A percentile compares a stretch with the other conserved stretches of the same genome.
Evolutionary conservation across 2,113 vertebrate genomes (phyloP).

Genomic region (Pterocles gutturalis): DNA sequence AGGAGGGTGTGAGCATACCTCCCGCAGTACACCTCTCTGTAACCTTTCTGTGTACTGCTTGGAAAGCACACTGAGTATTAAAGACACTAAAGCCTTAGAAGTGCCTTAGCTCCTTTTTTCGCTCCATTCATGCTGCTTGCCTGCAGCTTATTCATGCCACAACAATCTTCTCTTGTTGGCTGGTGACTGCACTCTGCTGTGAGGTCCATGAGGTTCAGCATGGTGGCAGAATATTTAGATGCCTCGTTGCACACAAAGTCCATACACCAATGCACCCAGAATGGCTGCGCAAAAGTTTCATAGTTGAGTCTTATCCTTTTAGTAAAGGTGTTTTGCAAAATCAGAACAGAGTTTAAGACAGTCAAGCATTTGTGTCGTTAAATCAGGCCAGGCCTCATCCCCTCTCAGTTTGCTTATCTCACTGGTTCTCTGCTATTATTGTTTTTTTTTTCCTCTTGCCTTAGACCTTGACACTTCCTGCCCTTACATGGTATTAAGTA

Average conservation of each 20-base stretch:
- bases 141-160: not conserved
- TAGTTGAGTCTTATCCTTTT: not conserved
- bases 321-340: not conserved
- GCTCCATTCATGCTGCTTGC: not conserved
- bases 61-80: not conserved
- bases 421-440: not conserved
- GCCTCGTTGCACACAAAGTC: not conserved
- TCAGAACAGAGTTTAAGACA: not conserved
- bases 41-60: not conserved
- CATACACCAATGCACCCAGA: not conserved
- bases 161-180: not conserved
- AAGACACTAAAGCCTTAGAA: not conserved
- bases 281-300: not conserved
- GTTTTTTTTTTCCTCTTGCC: not conserved
- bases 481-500: not conserved
- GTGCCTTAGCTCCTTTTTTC: not conserved
- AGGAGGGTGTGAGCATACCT: not conserved
- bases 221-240: not conserved
- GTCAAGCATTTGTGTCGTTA: not conserved
- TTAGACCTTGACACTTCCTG: not conserved
- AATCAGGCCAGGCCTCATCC: not conserved
- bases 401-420: not conserved
- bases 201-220: not conserved
- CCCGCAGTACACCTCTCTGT: fast-evolving
- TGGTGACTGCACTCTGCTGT: not conserved